Evolutionary conservation across 2,888 invertebrate genomes (phyloP), one percentile per base, ranked within the genome.

Genomic region (Lepas anatifera): DNA sequence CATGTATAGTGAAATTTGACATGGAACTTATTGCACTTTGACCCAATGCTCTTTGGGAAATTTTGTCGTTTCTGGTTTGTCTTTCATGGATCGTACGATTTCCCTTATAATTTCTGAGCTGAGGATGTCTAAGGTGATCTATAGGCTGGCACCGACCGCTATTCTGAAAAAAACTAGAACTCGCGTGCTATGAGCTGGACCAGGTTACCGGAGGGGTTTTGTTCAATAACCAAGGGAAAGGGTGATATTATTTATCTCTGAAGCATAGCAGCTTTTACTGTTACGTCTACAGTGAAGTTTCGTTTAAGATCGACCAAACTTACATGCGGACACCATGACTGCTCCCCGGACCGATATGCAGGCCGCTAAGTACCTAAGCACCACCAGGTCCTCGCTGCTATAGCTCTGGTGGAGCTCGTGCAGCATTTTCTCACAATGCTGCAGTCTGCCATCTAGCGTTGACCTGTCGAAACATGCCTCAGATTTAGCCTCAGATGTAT

Each of bases 331-430:
- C 41, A 89, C 85, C 27, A 91, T 83, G 73, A 87, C 85, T 68
- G 90, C 89, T 8, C 89, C 89, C 71, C 91, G 82, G 77, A 85
- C 84, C 46, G 89, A 87, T 69, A 88, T 82, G 68, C 89, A 79
- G 67, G 85, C 83, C 73, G 87, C 86, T 27, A 87, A 85, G 77
- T 88, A 84, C 77, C 87, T 85, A 70, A 88, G 84, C 22, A 88
- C 83, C 16, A 80, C 81, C 27, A 87, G 81, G 78, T 89, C 89
- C 67, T 85, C 84, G 48, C 80, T 80, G 3, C 80, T 80, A 67
- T 80, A 76, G 73, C 77, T 75, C 77, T 80, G 74, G n/a, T 79
- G 80, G 58, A 85, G 79, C 73, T 81, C 81, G 50, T 78, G 77
- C 22, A 86, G 76, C 10, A 85, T 80, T 52, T 79, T 76, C 72